Evolutionary conservation across 2,888 invertebrate species (phyloP), one percentile per base, ranked within the genome.

Genomic region (Acanthoscelides obtectus): DNA sequence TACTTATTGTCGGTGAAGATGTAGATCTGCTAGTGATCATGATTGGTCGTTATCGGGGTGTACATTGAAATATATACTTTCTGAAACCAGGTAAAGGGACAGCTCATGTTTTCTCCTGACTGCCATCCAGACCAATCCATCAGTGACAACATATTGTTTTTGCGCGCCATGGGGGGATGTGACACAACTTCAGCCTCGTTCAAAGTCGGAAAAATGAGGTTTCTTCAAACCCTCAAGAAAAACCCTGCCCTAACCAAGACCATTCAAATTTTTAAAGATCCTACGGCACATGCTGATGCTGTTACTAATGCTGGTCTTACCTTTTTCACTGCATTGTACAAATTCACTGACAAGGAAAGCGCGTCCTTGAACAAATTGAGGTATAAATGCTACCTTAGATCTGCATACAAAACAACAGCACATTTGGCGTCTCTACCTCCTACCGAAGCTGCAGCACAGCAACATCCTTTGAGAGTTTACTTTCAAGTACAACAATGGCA

Each of bases 11-110:
- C 12, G 75, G 75, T 20, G 75, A 77, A 64, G 77, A 79, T 70
- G 65, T 77, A 25, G 78, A 77, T 69, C 70, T 76, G 17, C 72
- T 81, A 20, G 78, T 80, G n/a, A 74, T 81, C 22, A 73, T 78
- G 68, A 73, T 73, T 20, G 73, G 71, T 69, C 22, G n/a, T n/a
- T n/a, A n/a, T n/a, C n/a, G 19, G 45, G 2, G 3, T 19, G 72
- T 68, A 4, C 67, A 69, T 65, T 22, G 69, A 6, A 73, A 73
- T 67, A 69, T 73, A 22, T 73, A 73, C 64, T 72, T 73, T 68
- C 27, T 73, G 63, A 73, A 72, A 27, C 72, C 75, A 75, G 73
- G 70, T 67, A 74, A 67, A 72, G 69, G 75, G 3, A 75, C 72
- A 72, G 64, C 22, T 22, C 69, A 12, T 27, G 70, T 69, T 22